Conservation (phyloP, 2,113 vertebrate species). For the Crypturellus undulatus region DNA sequence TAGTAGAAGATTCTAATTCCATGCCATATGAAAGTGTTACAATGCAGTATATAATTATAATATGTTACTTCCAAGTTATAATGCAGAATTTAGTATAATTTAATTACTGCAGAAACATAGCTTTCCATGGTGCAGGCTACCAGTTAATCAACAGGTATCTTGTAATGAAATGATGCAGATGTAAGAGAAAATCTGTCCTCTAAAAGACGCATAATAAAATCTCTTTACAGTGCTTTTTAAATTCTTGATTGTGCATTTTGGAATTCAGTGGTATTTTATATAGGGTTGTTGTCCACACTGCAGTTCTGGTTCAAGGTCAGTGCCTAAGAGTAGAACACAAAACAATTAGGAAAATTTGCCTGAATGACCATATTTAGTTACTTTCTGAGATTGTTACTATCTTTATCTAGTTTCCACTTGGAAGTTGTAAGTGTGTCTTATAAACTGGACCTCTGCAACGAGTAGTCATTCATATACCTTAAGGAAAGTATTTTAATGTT, state of each 20-base stretch:
- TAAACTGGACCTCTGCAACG: neutral
- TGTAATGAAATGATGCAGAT: rapidly evolving
- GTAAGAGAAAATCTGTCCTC: neutral
- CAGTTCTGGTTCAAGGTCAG: neutral
- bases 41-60: neutral
- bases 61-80: neutral
- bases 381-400: neutral
- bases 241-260: neutral
- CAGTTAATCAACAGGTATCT: neutral
- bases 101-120: neutral
- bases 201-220: neutral
- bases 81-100: neutral
- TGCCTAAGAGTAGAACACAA: neutral
- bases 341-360: neutral
- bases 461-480: neutral
- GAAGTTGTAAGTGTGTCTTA: neutral
- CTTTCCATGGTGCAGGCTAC: neutral
- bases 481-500: neutral
- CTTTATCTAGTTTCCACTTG: neutral
- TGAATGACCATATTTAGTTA: neutral
- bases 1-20: neutral
- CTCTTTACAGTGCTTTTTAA: neutral
- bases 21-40: neutral
- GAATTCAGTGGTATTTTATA: neutral
- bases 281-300: neutral